Evolutionary conservation across 2,797 vertebrate species (phyloP).

Genomic region (Lacerta agilis): DNA sequence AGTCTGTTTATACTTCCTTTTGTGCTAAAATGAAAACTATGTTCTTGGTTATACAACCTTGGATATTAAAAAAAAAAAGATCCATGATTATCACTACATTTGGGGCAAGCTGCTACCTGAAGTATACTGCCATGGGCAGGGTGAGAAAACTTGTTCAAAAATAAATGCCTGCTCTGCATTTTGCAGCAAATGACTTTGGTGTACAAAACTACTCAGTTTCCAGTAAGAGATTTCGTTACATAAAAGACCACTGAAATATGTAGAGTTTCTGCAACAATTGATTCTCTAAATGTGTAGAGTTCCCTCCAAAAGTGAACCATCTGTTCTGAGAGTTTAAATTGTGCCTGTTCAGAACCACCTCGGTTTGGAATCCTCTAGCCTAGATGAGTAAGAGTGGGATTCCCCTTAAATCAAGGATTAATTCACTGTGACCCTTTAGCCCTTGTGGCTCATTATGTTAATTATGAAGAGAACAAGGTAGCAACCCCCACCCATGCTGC

Average conservation of each 20-base stretch:
- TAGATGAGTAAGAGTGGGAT: neutral
- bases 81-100: slow-evolving; percentile 51
- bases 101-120: slow-evolving; percentile 43
- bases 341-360: neutral
- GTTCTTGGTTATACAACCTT: slow-evolving; percentile 34
- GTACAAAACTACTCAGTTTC: neutral
- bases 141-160: neutral
- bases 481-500: neutral
- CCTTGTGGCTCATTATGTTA: neutral
- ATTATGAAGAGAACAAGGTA: neutral
- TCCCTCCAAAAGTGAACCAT: too few relatives aligned
- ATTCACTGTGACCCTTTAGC: neutral
- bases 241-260: neutral
- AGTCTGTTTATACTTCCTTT: slow-evolving; percentile 61
- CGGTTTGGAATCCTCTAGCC: too few relatives aligned
- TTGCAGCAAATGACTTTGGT: neutral
- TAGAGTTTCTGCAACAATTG: neutral
- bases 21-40: slow-evolving; percentile 63
- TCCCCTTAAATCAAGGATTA: neutral
- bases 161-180: neutral
- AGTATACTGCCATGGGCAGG: slow-evolving; percentile 26
- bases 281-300: neutral
- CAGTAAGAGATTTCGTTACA: neutral
- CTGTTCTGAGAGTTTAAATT: neutral
- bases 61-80: slow-evolving; percentile 23